These are phyloP conservation scores for Schizopygopsis pylzovi DNA, from an alignment of 2,797 vertebrate genomes.

Conservation along the genomic window DNA sequence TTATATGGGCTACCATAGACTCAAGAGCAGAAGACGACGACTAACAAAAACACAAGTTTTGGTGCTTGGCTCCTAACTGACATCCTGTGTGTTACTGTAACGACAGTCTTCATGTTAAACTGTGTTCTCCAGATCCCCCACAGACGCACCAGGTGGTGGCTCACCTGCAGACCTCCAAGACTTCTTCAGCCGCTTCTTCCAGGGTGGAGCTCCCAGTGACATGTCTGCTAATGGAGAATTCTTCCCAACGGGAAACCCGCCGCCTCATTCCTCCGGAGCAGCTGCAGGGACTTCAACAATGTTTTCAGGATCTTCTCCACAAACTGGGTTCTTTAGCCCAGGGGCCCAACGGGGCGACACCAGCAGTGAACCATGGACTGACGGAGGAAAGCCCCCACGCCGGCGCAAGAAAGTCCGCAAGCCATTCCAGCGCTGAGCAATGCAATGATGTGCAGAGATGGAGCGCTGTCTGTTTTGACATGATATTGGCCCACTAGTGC, in stretches of 20 bases:
- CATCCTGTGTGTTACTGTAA: background rate
- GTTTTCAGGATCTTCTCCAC: conserved; percentile 75
- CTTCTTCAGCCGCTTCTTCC: conserved; percentile 89
- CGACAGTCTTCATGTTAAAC: background rate
- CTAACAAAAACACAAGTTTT: background rate
- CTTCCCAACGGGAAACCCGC: conserved; percentile 73
- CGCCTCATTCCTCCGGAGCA: conserved; percentile 66
- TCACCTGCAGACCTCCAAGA: conserved; percentile 88
- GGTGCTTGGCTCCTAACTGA: background rate
- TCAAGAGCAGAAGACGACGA: background rate
- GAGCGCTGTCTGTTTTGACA: conserved; percentile 1
- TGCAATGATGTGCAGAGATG: background rate
- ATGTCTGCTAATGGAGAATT: conserved; percentile 85
- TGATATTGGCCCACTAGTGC: conserved; percentile 5
- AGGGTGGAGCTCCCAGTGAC: conserved; percentile 81
- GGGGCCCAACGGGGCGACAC: conserved; percentile 73
- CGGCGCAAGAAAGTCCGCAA: conserved; percentile 90
- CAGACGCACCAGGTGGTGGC: conserved; percentile 76
- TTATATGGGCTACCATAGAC: background rate
- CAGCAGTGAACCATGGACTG: conserved; percentile 70
- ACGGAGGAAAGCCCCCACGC: conserved; percentile 75
- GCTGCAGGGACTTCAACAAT: conserved; percentile 67
- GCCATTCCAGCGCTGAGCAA: conserved; percentile 89
- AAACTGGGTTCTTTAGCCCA: conserved; percentile 73
- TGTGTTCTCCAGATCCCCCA: conserved; percentile 72